These are phyloP conservation scores for Phenganax subtilis DNA, from an alignment of 92 coral and sea anemone genomes.

Conservation along the genomic window DNA sequence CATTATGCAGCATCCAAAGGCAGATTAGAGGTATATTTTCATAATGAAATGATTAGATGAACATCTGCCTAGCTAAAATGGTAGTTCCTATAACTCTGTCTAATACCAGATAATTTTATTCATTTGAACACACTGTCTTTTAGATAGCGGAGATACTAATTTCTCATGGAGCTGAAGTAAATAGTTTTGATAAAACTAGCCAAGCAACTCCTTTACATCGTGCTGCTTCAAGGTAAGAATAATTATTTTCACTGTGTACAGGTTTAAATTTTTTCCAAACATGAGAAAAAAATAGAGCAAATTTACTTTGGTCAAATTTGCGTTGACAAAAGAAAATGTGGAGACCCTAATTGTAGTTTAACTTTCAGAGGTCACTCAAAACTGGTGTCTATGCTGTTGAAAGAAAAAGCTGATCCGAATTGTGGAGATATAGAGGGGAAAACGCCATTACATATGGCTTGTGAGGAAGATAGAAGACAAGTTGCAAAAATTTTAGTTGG, in stretches of 20 bases:
- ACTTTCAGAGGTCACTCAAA: constrained; percentile 70
- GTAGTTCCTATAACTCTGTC: too few relatives aligned
- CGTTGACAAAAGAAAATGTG: too few relatives aligned
- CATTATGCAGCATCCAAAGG: constrained; percentile 98
- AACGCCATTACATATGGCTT: constrained; percentile 91
- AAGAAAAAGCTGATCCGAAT: constrained; percentile 58
- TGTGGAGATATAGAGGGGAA: constrained; percentile 86
- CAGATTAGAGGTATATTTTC: constrained; percentile 59
- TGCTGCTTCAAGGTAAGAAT: constrained; percentile 78
- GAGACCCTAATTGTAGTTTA: neutral
- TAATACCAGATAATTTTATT: too few relatives aligned
- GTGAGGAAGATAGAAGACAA: constrained; percentile 84
- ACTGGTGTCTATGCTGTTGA: constrained; percentile 67
- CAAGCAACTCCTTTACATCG: constrained; percentile 85
- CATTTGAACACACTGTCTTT: neutral
- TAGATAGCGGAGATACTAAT: constrained; percentile 81
- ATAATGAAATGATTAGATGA: neutral
- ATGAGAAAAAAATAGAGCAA: neutral
- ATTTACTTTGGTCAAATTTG: neutral
- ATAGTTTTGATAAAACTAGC: constrained; percentile 70
- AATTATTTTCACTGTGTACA: neutral
- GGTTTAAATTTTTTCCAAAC: neutral
- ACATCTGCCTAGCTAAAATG: too few relatives aligned
- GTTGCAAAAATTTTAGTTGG: constrained; percentile 81
- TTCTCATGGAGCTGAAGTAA: constrained; percentile 71